phyloP scores from a whole-genome alignment of 1,140 invertebrate species.

The Drosophila elegans region DNA sequence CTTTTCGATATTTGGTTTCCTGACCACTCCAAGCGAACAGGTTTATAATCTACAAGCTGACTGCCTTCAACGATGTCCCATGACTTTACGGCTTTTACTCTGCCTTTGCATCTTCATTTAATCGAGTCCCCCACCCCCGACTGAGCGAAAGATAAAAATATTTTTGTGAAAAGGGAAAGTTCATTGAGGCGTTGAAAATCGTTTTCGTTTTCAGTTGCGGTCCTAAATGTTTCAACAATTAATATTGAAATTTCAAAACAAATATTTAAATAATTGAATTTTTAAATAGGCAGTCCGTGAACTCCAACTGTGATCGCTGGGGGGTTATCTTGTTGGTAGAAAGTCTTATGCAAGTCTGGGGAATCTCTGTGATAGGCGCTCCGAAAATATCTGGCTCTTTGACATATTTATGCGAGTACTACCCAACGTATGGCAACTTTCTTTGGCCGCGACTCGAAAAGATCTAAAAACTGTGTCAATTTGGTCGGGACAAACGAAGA shows the following conservation, averaged over 20 bases:
- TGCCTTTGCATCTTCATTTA: conserved; percentile 79
- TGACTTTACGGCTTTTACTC: conserved; percentile 65
- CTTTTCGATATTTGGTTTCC: conserved; percentile 26
- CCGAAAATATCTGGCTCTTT: conserved; percentile 1
- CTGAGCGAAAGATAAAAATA: conserved; percentile 37
- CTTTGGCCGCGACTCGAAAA: conserved; percentile 41
- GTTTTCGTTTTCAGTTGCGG: conserved; percentile 49
- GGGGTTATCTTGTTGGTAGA: conserved; percentile 10
- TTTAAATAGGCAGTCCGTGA: conserved; percentile 28
- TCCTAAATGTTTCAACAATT: conserved; percentile 60
- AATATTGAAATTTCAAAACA: conserved; percentile 65
- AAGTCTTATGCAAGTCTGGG: conserved; percentile 58
- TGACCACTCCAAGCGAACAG: conserved; percentile 65
- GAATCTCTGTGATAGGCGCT: conserved; percentile 25
- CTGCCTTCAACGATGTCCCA: conserved; percentile 66
- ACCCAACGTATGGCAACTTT: conserved; percentile 47
- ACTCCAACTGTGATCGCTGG: conserved; percentile 6
- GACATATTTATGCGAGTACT: conserved; percentile 32
- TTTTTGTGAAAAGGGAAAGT: conserved; percentile 73
- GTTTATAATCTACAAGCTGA: conserved; percentile 42
- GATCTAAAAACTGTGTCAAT: conserved; percentile 65
- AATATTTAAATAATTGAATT: conserved; percentile 79
- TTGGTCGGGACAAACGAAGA: conserved; percentile 28
- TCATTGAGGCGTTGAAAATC: conserved; percentile 68
- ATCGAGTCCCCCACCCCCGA: conserved; percentile 37